These are phyloP conservation scores for Numenius phaeopus DNA, from an alignment of 2,797 vertebrate genomes.

Conservation along the genomic window DNA sequence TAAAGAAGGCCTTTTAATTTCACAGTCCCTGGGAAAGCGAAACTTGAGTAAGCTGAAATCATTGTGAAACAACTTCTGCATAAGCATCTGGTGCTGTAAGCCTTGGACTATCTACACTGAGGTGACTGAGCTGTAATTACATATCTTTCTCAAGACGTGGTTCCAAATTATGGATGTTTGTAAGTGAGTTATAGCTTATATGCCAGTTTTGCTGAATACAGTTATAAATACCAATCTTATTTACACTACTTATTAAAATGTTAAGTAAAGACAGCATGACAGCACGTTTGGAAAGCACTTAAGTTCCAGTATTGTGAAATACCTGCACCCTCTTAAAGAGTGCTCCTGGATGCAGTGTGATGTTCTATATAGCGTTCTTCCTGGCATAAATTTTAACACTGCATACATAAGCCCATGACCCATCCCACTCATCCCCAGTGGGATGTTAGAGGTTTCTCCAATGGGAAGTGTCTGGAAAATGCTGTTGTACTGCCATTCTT, in stretches of 20 bases:
- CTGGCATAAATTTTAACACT: not conserved
- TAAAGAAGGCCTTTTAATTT: slow-evolving; percentile 40
- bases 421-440: not conserved
- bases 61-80: slow-evolving; percentile 6
- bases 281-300: not conserved
- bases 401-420: not conserved
- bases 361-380: not conserved
- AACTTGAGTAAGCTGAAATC: not conserved
- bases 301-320: not conserved
- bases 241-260: not conserved
- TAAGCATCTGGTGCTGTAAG: not conserved
- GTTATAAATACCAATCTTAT: not conserved
- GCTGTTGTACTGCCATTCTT: not conserved
- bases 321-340: not conserved
- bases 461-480: not conserved
- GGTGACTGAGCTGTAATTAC: not conserved
- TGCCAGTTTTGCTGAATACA: not conserved
- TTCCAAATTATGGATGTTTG: not conserved
- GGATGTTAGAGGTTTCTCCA: not conserved
- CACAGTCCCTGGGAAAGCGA: not conserved
- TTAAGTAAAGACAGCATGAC: not conserved
- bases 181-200: not conserved
- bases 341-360: not conserved
- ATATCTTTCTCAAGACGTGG: not conserved
- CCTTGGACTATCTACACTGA: not conserved